Evolutionary conservation across 2,888 invertebrate genomes (phyloP).

Genomic region (Laspeyria flexula): DNA sequence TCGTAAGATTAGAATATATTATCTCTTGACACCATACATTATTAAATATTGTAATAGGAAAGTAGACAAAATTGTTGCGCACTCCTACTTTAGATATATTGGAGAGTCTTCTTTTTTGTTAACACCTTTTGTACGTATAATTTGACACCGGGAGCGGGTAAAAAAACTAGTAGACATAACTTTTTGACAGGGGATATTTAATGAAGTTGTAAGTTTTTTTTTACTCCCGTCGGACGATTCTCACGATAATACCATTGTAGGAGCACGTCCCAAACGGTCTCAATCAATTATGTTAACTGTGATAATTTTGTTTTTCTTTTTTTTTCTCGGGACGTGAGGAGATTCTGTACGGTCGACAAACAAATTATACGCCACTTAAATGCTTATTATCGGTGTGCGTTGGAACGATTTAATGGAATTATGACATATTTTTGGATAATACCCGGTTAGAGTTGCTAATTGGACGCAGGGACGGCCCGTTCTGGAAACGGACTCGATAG

Average conservation of each 20-base stretch:
- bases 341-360: conserved; percentile 70
- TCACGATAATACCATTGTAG: conserved; percentile 76
- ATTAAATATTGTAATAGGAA: too few species aligned
- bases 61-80: conserved; percentile 68
- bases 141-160: conserved; percentile 83
- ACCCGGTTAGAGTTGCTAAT: conserved; percentile 31
- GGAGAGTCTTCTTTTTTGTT: conserved; percentile 77
- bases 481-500: conserved; percentile 21
- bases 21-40: too few species aligned
- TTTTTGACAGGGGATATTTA: conserved; percentile 85
- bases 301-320: conserved; percentile 71
- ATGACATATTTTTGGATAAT: conserved; percentile 46
- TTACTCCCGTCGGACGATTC: conserved; percentile 64
- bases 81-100: conserved; percentile 64
- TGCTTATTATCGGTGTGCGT: conserved; percentile 63
- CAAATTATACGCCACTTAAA: conserved; percentile 78
- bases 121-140: conserved; percentile 85
- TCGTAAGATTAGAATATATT: too few species aligned
- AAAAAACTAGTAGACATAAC: conserved; percentile 82
- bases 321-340: conserved; percentile 51
- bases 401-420: conserved; percentile 46
- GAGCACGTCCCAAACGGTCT: conserved; percentile 78
- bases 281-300: conserved; percentile 85
- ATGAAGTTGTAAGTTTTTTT: conserved; percentile 79
- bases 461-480: conserved; percentile 33